Percentiles rank a stretch among this genome's conserved stretches.
Evolutionary conservation across 2,113 vertebrate species (phyloP).

Genomic region (Lepisosteus osseus): DNA sequence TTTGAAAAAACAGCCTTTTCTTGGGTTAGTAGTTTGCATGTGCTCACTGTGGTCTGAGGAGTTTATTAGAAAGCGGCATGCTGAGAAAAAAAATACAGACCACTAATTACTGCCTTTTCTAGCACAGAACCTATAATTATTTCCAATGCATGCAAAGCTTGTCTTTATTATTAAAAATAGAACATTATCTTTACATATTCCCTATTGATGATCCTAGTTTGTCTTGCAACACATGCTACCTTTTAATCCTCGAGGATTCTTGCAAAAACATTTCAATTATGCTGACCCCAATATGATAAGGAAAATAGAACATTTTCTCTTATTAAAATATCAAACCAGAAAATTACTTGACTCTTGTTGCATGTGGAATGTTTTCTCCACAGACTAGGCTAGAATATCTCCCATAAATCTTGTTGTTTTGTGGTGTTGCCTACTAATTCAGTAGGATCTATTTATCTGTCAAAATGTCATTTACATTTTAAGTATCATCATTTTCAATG

Average conservation of each 20-base stretch:
- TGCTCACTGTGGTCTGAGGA: conserved; percentile 20
- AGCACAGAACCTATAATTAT: conserved; percentile 7
- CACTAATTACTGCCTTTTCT: conserved; percentile 10
- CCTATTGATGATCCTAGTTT: neutral
- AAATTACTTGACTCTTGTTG: too few relatives aligned
- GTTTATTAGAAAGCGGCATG: conserved; percentile 11
- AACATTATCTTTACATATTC: conserved; percentile 18
- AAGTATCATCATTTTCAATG: too few relatives aligned
- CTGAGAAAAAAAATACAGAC: conserved; percentile 13
- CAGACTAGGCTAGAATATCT: too few relatives aligned
- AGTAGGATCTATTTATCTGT: too few relatives aligned
- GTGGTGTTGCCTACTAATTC: too few relatives aligned
- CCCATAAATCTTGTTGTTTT: too few relatives aligned
- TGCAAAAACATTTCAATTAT: too few relatives aligned
- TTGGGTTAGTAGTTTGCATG: conserved; percentile 13
- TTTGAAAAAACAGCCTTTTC: conserved; percentile 8
- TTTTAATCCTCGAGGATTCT: neutral
- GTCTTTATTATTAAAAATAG: conserved; percentile 13
- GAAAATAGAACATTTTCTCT: too few relatives aligned
- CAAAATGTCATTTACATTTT: too few relatives aligned
- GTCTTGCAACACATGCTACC: neutral
- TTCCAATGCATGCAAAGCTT: conserved; percentile 14
- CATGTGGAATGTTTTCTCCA: too few relatives aligned
- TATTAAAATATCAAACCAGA: too few relatives aligned
- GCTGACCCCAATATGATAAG: too few relatives aligned